These are phyloP conservation scores for Linyphia triangularis DNA, from an alignment of 2,888 invertebrate species.

Conservation along the genomic window DNA sequence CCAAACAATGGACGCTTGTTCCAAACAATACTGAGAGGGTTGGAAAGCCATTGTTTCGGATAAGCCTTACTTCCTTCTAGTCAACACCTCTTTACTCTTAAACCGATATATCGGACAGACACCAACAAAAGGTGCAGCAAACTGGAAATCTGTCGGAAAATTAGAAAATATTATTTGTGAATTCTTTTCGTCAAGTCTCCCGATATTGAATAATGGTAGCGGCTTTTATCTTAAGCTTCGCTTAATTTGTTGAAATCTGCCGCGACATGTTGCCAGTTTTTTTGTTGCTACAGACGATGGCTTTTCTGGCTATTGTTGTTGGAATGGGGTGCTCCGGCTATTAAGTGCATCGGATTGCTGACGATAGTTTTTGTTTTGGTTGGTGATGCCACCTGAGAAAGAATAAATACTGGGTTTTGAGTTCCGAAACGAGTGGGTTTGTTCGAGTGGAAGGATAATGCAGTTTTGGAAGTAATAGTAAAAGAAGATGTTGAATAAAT, in stretches of 20 bases:
- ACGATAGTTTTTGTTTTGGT: not conserved
- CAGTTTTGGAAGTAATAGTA: constrained; percentile 3
- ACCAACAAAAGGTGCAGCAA: constrained; percentile 72
- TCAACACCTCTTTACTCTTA: constrained; percentile 8
- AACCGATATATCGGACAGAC: constrained; percentile 69
- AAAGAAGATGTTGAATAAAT: too few species aligned
- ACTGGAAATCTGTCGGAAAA: constrained; percentile 74
- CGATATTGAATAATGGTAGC: constrained; percentile 69
- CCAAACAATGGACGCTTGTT: constrained; percentile 55
- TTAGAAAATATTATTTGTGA: constrained; percentile 74
- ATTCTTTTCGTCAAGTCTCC: constrained; percentile 55
- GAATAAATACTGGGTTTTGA: not conserved
- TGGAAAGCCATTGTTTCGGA: constrained; percentile 55
- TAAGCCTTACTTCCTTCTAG: constrained; percentile 59
- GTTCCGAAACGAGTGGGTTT: not conserved
- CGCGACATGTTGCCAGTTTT: constrained; percentile 32
- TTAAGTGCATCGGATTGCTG: constrained; percentile 7
- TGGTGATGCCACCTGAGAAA: not conserved
- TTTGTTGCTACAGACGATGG: not conserved
- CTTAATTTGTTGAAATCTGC: constrained; percentile 52
- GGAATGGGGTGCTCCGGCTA: not conserved
- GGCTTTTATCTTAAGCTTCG: constrained; percentile 43
- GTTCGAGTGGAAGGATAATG: not conserved
- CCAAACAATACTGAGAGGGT: constrained; percentile 57
- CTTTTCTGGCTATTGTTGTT: constrained; percentile 16